A percentile compares a stretch with the other conserved stretches of the same genome.
phyloP scores from a whole-genome alignment of 2,888 invertebrate species.

The Plusia festucae region DNA sequence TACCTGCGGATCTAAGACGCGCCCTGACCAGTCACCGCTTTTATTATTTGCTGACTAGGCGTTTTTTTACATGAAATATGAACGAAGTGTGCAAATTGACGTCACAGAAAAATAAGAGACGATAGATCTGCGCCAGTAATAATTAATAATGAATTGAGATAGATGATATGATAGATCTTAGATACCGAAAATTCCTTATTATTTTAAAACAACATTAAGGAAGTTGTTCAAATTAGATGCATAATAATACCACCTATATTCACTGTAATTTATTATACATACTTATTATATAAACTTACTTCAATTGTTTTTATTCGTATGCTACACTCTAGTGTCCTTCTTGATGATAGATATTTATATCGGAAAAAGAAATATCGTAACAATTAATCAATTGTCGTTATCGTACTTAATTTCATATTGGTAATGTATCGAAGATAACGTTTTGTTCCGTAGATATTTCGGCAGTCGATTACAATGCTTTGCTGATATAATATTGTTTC shows the following conservation, averaged over 20 bases:
- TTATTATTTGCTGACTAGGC: conserved; percentile 2
- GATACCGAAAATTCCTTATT: neutral
- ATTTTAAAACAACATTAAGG: too few relatives aligned
- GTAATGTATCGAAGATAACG: conserved; percentile 65
- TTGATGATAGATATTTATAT: conserved; percentile 11
- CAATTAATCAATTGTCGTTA: conserved; percentile 63
- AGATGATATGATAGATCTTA: too few relatives aligned
- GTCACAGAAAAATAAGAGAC: neutral
- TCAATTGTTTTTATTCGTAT: conserved; percentile 7
- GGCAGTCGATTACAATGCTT: conserved; percentile 66
- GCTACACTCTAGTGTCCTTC: conserved; percentile 4
- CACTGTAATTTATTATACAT: neutral
- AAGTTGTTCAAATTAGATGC: neutral
- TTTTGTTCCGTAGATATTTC: conserved; percentile 60
- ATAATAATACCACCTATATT: neutral
- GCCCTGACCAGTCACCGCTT: neutral
- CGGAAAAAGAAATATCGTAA: conserved; percentile 38
- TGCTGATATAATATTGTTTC: conserved; percentile 59
- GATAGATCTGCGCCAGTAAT: neutral
- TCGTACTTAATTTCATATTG: conserved; percentile 62
- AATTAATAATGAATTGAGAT: neutral
- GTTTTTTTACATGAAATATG: neutral
- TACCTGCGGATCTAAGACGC: neutral
- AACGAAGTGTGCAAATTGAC: neutral
- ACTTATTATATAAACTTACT: too few relatives aligned